A percentile compares a stretch with the other conserved stretches of the same genome.
Conservation (phyloP, 1,140 invertebrate genomes). For the Drosophila pectinifera region DNA sequence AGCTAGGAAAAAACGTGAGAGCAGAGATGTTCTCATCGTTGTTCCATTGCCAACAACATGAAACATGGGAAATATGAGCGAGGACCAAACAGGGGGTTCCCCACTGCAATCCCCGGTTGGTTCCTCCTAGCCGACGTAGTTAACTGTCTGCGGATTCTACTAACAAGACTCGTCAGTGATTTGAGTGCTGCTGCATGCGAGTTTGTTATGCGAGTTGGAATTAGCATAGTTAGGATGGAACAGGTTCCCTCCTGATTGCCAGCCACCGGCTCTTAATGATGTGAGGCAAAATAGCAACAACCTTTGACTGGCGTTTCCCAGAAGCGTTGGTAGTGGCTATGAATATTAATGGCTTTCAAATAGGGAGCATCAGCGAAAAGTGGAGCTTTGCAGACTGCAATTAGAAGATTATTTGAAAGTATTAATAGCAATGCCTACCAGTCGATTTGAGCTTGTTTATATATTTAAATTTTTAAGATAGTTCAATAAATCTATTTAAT, state of each 20-base stretch:
- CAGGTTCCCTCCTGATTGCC: constrained; percentile 43
- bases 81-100: constrained; percentile 15
- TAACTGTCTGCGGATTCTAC: constrained; percentile 49
- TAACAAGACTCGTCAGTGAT: constrained; percentile 60
- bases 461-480: no score
- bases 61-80: constrained; percentile 64
- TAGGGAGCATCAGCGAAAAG: not conserved
- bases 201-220: constrained; percentile 77
- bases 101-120: constrained; percentile 11
- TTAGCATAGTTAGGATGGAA: constrained; percentile 75
- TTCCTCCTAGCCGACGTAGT: constrained; percentile 26
- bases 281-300: constrained; percentile 30
- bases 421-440: no score
- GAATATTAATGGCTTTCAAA: constrained; percentile 36
- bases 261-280: constrained; percentile 66
- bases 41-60: constrained; percentile 56
- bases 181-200: constrained; percentile 54
- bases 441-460: no score
- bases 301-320: constrained; percentile 9
- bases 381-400: no score
- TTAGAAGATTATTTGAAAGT: not conserved
- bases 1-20: constrained; percentile 13
- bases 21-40: constrained; percentile 44
- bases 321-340: constrained; percentile 15
- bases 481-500: no score